phyloP scores from a whole-genome alignment of 2,888 invertebrate species.

The Plagodis pulveraria region DNA sequence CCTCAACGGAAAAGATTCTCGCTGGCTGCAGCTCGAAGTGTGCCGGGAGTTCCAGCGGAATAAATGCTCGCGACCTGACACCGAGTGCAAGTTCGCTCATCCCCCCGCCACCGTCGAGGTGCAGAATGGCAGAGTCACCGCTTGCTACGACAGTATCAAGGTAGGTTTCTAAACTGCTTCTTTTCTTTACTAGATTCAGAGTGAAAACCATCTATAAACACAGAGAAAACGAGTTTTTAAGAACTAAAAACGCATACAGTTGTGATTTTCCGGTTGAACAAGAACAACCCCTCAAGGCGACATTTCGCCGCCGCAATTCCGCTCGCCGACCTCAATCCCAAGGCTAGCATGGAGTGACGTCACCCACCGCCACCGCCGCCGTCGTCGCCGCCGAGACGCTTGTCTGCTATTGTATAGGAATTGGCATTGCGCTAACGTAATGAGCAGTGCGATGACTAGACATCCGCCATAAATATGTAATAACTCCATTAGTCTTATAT shows the following conservation, averaged over 20 bases:
- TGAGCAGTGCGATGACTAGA: conserved; percentile 70
- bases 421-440: conserved; percentile 72
- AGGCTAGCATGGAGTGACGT: conserved; percentile 79
- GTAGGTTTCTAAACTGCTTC: conserved; percentile 84
- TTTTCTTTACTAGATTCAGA: neutral
- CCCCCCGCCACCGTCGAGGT: conserved; percentile 99
- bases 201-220: neutral
- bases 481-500: conserved; percentile 5
- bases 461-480: conserved; percentile 36
- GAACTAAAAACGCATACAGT: conserved; percentile 47
- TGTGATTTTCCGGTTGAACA: conserved; percentile 58
- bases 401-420: conserved; percentile 73
- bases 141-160: conserved; percentile 99
- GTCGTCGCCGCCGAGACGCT: conserved; percentile 41
- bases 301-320: conserved; percentile 73
- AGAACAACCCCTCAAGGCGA: conserved; percentile 70
- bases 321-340: conserved; percentile 78
- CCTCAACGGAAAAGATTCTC: conserved; percentile 99
- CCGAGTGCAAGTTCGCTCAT: conserved; percentile 99
- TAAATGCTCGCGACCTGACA: conserved; percentile 99
- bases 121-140: conserved; percentile 99
- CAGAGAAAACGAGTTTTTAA: conserved; percentile 31
- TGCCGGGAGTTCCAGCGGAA: conserved; percentile 99
- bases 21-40: conserved; percentile 99
- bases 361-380: conserved; percentile 56